A percentile compares a stretch with the other conserved stretches of the same genome.
Conservation (phyloP, 2,888 invertebrate genomes). For the Nomada goodeniana region DNA sequence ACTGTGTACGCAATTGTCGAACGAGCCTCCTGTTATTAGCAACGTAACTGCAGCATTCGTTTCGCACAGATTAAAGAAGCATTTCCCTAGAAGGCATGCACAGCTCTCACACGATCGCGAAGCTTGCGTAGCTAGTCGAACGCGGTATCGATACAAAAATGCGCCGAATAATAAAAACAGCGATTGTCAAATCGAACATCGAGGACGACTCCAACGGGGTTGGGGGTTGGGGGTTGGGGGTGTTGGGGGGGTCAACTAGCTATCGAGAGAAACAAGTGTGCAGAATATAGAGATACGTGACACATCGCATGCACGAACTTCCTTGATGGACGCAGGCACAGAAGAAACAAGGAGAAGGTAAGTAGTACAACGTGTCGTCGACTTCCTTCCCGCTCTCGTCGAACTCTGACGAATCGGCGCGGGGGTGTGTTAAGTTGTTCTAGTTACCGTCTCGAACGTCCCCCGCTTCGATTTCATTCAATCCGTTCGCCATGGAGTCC, state of each 20-base stretch:
- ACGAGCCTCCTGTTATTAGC: not conserved
- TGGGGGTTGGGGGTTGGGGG: too few species aligned
- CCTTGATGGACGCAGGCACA: constrained; percentile 50
- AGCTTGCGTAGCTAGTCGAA: not conserved
- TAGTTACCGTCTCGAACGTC: constrained; percentile 94
- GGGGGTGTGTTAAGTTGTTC: not conserved
- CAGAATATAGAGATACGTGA: constrained; percentile 60
- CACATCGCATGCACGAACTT: constrained; percentile 63
- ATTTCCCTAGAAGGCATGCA: not conserved
- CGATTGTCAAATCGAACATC: not conserved
- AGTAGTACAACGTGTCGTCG: constrained; percentile 2
- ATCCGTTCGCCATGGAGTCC: constrained; percentile 92
- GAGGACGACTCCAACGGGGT: not conserved
- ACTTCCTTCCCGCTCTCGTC: not conserved
- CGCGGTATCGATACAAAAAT: not conserved
- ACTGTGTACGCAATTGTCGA: not conserved
- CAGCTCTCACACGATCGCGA: not conserved
- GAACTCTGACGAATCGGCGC: not conserved
- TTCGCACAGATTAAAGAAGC: not conserved
- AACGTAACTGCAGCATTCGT: not conserved
- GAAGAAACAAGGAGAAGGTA: constrained; percentile 43
- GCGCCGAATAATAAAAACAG: not conserved
- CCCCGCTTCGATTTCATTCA: constrained; percentile 97
- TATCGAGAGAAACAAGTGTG: constrained; percentile 57
- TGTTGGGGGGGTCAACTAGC: not conserved